Evolutionary conservation across 2,797 vertebrate genomes (phyloP).

Genomic region (Acanthis flammea): DNA sequence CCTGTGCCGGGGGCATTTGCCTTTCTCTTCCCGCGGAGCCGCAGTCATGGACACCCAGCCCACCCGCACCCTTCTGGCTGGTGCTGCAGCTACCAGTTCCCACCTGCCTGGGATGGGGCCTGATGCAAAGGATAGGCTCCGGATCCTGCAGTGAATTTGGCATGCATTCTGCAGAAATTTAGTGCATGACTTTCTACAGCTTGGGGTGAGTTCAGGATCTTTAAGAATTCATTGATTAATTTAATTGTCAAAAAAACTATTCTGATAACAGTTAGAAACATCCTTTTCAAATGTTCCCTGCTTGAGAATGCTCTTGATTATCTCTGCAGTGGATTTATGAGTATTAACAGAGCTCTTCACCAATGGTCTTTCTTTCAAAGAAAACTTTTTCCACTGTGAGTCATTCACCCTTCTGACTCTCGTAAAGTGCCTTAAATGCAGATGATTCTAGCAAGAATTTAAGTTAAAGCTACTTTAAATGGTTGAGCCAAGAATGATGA

Average conservation of each 20-base stretch:
- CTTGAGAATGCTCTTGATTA: not conserved
- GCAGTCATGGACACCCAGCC: rapidly evolving
- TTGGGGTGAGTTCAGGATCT: not conserved
- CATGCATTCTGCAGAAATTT: not conserved
- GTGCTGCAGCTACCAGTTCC: rapidly evolving
- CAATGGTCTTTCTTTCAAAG: not conserved
- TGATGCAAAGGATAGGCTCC: too few species aligned
- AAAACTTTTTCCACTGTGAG: not conserved
- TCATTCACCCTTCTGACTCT: not conserved
- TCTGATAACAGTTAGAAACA: not conserved
- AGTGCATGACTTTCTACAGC: not conserved
- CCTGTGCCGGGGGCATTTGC: not conserved
- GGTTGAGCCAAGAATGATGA: not conserved
- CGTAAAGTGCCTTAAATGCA: not conserved
- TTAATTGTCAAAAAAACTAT: not conserved
- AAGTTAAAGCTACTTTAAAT: not conserved
- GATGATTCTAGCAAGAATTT: not conserved
- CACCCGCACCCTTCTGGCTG: rapidly evolving
- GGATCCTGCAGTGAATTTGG: rapidly evolving
- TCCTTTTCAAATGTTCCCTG: not conserved
- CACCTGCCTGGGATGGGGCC: rapidly evolving
- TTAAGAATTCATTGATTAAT: not conserved
- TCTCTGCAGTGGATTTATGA: not conserved
- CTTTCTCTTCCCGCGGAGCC: rapidly evolving
- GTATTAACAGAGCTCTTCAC: not conserved